These are phyloP conservation scores for Blera fallax DNA, from an alignment of 2,888 invertebrate species.

Conservation along the genomic window DNA sequence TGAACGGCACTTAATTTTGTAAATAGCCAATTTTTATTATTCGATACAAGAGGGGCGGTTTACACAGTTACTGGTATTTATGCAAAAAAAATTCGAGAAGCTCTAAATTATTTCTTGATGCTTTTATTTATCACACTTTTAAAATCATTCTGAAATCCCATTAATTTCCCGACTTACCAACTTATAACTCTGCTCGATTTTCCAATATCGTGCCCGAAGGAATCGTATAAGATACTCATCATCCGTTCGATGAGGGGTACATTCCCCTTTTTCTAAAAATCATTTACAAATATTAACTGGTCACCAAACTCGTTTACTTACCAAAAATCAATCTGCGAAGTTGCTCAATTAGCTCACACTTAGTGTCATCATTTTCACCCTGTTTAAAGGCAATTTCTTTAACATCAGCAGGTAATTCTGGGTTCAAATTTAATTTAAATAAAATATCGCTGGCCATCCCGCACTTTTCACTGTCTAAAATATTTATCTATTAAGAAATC, in stretches of 20 bases:
- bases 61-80: no score
- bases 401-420: conserved; percentile 86
- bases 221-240: conserved; percentile 89
- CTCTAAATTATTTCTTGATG: no score
- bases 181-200: conserved; percentile 87
- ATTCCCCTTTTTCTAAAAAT: conserved; percentile 88
- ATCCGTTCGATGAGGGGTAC: conserved; percentile 88
- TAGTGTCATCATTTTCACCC: conserved; percentile 88
- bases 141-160: background rate
- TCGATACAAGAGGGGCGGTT: no score
- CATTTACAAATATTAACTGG: conserved; percentile 20
- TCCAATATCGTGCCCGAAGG: conserved; percentile 88
- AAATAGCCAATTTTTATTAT: no score
- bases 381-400: conserved; percentile 85
- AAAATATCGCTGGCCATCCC: conserved; percentile 10
- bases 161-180: conserved; percentile 84
- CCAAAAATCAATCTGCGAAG: conserved; percentile 89
- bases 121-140: no score
- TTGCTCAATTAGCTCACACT: conserved; percentile 87
- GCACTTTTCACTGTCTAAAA: background rate
- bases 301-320: conserved; percentile 77
- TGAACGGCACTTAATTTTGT: no score
- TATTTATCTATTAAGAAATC: background rate
- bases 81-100: no score
- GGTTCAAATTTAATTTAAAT: conserved; percentile 86